Evolutionary conservation across 2,888 invertebrate genomes (phyloP).

Genomic region (Hanleya hanleyi): DNA sequence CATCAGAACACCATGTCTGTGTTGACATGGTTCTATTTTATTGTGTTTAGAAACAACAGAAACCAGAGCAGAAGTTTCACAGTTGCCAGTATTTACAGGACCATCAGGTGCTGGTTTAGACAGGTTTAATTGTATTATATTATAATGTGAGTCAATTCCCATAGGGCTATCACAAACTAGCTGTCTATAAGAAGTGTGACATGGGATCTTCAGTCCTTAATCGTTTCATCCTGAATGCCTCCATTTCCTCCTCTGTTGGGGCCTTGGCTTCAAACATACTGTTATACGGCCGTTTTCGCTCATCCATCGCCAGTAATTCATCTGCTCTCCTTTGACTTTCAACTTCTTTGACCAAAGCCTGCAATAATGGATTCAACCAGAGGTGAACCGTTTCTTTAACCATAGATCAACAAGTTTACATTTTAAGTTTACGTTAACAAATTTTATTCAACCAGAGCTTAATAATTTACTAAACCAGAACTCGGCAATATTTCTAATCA

Average conservation of each 20-base stretch:
- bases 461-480: too few relatives aligned
- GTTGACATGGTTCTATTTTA: not conserved
- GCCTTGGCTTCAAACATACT: conserved; percentile 82
- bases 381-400: too few relatives aligned
- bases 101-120: too few relatives aligned
- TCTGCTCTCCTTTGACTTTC: conserved; percentile 77
- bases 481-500: too few relatives aligned
- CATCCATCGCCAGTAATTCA: conserved; percentile 83
- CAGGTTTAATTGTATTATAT: too few relatives aligned
- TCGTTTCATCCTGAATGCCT: conserved; percentile 92
- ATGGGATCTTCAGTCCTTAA: conserved; percentile 86
- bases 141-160: too few relatives aligned
- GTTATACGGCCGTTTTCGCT: conserved; percentile 94
- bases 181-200: conserved; percentile 71
- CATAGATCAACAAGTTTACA: too few relatives aligned
- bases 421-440: too few relatives aligned
- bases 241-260: conserved; percentile 93
- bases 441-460: too few relatives aligned
- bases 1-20: not conserved
- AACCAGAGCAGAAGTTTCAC: not conserved
- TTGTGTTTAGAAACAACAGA: not conserved
- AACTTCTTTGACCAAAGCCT: conserved; percentile 67
- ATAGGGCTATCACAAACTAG: not conserved
- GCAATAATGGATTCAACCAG: conserved; percentile 21
- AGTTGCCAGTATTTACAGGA: too few relatives aligned